These are phyloP conservation scores for Nothobranchius kuhntae DNA, from an alignment of 2,113 vertebrate genomes.

Conservation along the genomic window DNA sequence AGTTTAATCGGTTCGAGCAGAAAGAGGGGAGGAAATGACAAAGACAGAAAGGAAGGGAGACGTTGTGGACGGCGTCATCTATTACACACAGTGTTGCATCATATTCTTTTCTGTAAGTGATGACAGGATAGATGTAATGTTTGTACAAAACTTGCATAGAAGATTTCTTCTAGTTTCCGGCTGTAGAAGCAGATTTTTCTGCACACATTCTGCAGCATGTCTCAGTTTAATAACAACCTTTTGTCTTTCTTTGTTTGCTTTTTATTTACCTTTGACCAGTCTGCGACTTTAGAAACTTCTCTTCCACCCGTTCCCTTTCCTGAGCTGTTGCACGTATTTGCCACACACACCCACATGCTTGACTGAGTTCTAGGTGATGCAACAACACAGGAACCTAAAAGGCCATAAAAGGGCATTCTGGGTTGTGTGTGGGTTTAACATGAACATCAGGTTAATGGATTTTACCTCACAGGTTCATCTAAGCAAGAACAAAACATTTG, in stretches of 20 bases:
- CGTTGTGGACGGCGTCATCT: conserved; percentile 20
- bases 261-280: background rate
- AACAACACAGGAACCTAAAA: conserved; percentile 4
- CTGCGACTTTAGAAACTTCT: conserved; percentile 17
- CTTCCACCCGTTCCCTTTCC: background rate
- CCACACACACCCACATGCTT: conserved; percentile 10
- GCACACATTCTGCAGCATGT: too few species aligned
- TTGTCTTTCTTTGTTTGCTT: too few species aligned
- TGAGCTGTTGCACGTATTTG: conserved; percentile 17
- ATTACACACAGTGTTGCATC: conserved; percentile 43
- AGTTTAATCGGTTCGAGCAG: too few species aligned
- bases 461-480: conserved; percentile 12
- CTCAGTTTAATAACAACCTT: too few species aligned
- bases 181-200: too few species aligned
- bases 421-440: conserved; percentile 15
- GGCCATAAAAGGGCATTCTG: conserved; percentile 4
- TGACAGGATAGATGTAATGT: background rate
- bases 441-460: conserved; percentile 23
- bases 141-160: conserved; percentile 7
- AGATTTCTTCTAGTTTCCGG: too few species aligned
- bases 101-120: conserved; percentile 31
- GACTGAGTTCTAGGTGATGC: conserved; percentile 19
- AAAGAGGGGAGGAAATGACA: conserved; percentile 52
- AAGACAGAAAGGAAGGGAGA: conserved; percentile 41
- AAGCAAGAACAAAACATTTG: conserved; percentile 3